Conservation (phyloP, 2,888 invertebrate genomes). For the Chloroclystis v-ata region DNA sequence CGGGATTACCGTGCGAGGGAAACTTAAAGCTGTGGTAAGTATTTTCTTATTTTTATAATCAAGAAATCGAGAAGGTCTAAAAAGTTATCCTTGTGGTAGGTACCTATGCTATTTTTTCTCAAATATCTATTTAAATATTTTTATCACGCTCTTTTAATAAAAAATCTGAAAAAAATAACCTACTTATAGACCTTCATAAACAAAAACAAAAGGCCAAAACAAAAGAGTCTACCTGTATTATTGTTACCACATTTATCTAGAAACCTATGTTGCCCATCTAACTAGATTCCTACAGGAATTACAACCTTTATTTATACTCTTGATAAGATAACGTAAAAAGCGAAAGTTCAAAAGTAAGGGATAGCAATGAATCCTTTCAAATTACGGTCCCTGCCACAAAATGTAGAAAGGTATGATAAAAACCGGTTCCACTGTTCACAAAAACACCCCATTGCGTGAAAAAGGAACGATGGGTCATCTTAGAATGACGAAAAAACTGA, state of each 20-base stretch:
- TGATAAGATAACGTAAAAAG: background rate
- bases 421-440: slow-evolving; percentile 1
- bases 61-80: background rate
- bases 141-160: too few species aligned
- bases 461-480: background rate
- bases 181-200: too few species aligned
- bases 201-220: too few species aligned
- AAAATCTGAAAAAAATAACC: too few species aligned
- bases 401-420: background rate
- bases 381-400: background rate
- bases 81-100: slow-evolving; percentile 15
- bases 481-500: background rate
- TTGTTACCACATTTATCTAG: too few species aligned
- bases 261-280: background rate
- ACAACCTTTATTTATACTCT: background rate
- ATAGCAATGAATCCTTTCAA: background rate
- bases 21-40: slow-evolving; percentile 92
- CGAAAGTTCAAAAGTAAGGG: background rate
- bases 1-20: slow-evolving; percentile 95
- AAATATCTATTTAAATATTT: too few species aligned
- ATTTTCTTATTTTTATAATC: background rate
- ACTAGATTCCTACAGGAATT: slow-evolving; percentile 2
- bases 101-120: background rate
- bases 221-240: too few species aligned
- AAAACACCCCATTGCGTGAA: background rate